Evolutionary conservation across 2,888 invertebrate species (phyloP), one percentile per base, ranked within the genome.

Genomic region (Ariolimax columbianus): DNA sequence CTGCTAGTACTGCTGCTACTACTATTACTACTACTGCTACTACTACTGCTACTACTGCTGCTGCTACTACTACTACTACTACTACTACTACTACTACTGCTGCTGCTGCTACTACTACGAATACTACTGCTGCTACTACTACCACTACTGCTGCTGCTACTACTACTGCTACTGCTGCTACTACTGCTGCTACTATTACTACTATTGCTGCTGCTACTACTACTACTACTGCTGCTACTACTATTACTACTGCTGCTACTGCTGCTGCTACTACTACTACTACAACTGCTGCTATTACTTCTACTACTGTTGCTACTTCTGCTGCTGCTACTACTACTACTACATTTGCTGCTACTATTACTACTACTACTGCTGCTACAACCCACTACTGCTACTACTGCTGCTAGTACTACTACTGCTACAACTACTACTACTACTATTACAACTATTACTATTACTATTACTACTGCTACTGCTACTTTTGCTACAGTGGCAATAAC

Each of bases 21-120:
- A 72, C 72, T 6, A 72, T 36, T 33, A 33, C 72, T 33, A 72
- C 36, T 6, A 72, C 72, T 33, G 9, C 72, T 33, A 72, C 72
- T 72, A 72, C 72, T 72, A n/a, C 72, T n/a, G 7, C 7, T 63
- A 63, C 63, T 17, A 7, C 26, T 33, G 26, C 72, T n/a, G 33
- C 72, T 72, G 7, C 72, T 33, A 33, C 72, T 72, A n/a, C 72
- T 33, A 33, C 72, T 33, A 33, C 72, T 36, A n/a, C 33, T 72
- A 17, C 72, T 33, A 4, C 72, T 72, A 17, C 72, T 33, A 4
- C 36, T 72, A 17, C 26, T 72, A 36, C 36, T 72, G 7, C 36
- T 33, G 7, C 36, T 33, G 7, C 72, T 72, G 9, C n/a, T n/a
- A n/a, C n/a, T n/a, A n/a, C n/a, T n/a, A n/a, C n/a, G n/a, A n/a